Percentiles rank a stretch among this genome's conserved stretches.
Conservation (phyloP, 2,797 vertebrate genomes). For the Emys orbicularis region DNA sequence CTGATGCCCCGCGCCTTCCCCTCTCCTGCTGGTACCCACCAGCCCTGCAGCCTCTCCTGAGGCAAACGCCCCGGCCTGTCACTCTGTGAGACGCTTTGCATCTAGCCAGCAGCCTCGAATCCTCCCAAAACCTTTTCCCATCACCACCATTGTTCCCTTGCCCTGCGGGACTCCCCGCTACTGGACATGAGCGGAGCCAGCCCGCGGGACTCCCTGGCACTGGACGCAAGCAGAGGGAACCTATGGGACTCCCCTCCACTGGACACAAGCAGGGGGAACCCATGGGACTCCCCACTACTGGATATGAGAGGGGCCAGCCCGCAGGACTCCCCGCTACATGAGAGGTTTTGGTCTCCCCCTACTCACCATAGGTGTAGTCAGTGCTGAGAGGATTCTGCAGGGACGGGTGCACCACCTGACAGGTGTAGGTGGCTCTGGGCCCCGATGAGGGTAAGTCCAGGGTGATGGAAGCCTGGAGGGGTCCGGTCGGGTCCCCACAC, state of each 20-base stretch:
- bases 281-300: neutral
- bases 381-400: neutral
- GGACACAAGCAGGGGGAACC: no score
- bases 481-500: neutral
- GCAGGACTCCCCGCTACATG: neutral
- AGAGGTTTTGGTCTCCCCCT: neutral
- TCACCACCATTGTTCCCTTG: neutral
- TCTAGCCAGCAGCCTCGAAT: neutral
- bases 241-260: no score
- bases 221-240: fast-evolving
- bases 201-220: neutral
- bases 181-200: no score
- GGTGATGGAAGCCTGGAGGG: neutral
- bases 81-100: neutral
- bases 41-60: neutral
- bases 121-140: neutral
- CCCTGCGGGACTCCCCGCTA: neutral
- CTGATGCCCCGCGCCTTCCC: neutral
- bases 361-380: neutral
- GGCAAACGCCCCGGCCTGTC: neutral
- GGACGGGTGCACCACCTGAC: neutral
- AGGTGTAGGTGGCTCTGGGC: neutral
- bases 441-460: neutral
- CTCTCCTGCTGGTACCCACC: neutral
- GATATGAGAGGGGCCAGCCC: fast-evolving